phyloP scores from a whole-genome alignment of 2,113 vertebrate genomes.

The Megalops atlanticus region DNA sequence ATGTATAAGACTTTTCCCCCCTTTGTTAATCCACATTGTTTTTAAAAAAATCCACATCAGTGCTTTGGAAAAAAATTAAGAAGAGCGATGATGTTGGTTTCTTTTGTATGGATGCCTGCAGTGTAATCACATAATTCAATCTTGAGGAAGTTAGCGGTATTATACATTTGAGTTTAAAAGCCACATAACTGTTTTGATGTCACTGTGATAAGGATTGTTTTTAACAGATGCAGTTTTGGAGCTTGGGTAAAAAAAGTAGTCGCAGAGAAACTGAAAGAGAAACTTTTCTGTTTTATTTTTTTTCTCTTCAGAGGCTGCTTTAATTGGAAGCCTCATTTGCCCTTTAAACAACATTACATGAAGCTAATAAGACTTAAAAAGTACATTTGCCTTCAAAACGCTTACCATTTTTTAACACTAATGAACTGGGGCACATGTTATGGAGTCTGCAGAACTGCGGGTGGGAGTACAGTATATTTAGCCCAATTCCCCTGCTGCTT shows the following conservation, averaged over 20 bases:
- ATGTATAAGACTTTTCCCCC: background rate
- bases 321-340: conserved; percentile 70
- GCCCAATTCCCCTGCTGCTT: conserved; percentile 65
- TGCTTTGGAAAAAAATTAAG: background rate
- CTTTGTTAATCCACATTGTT: background rate
- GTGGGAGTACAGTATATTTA: conserved; percentile 62
- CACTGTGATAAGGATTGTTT: conserved; percentile 55
- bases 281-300: conserved; percentile 43
- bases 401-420: conserved; percentile 73
- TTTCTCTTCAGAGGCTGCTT: conserved; percentile 53
- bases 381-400: conserved; percentile 72
- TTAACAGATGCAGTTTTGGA: conserved; percentile 47
- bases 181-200: conserved; percentile 59
- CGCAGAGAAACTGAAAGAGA: conserved; percentile 36
- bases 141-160: background rate
- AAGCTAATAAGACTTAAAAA: conserved; percentile 75
- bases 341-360: conserved; percentile 73
- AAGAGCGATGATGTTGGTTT: background rate
- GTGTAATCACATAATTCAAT: background rate
- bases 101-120: background rate
- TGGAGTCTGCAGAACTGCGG: conserved; percentile 58
- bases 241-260: background rate
- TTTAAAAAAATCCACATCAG: background rate
- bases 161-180: conserved; percentile 27
- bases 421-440: conserved; percentile 67